Evolutionary conservation across 2,113 vertebrate species (phyloP), one percentile per base, ranked within the genome.

Genomic region (Taxidea taxus): DNA sequence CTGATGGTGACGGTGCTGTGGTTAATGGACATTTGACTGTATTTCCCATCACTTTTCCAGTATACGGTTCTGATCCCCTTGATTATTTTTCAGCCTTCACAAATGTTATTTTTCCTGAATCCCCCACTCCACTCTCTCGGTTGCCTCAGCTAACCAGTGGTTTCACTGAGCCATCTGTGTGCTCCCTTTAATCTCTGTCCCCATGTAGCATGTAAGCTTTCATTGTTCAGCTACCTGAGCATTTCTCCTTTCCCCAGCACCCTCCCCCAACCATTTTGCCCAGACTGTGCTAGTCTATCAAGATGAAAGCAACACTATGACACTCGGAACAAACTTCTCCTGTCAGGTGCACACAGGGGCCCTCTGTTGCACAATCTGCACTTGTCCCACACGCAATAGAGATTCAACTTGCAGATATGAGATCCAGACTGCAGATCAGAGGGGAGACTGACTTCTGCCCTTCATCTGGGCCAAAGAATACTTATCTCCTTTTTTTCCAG

Each of bases 401-500:
- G 97, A 92, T 83, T 90, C 85, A 9, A 18, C 81, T 27, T 34
- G 3, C 64, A 90, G 74, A 54, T 95, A 97, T 0, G 68, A 98
- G 74, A 87, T 74, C 92, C 97, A 95, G 95, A 97, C 91, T 95
- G 96, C 29, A 87, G 90, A 78, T 97, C 77, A 13, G 81, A 58
- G 31, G 34, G 51, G 54, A 96, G 92, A 95, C 95, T 92, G 94
- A 92, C 92, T 97, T 98, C 95, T 97, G 92, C 97, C 96, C 97
- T 94, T 96, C 81, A 15, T 92, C 13, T 75, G 75, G 88, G 87
- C 90, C 77, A 77, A 80, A 90, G 93, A 97, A 95, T 91, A 66
- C 97, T 98, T 97, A 97, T 96, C 98, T 96, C 85, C 87, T 95
- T 77, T 82, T 82, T 64, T 95, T 84, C 82, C 92, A 91, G 23